These are phyloP conservation scores for Oophaga pumilio DNA, from an alignment of 2,113 vertebrate genomes.

Conservation along the genomic window DNA sequence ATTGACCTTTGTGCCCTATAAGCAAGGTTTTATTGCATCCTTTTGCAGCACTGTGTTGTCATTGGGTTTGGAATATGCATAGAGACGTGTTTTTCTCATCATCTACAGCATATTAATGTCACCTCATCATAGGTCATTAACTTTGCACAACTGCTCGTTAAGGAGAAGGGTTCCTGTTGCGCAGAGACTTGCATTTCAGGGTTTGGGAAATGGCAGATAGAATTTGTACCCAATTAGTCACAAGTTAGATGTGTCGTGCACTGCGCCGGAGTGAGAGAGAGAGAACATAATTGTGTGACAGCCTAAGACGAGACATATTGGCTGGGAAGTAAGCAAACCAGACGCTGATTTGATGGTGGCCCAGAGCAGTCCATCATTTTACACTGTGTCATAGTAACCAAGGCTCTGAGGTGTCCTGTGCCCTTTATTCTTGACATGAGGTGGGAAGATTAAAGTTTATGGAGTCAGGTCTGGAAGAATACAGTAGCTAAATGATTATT, in stretches of 20 bases:
- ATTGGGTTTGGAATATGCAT: conserved; percentile 16
- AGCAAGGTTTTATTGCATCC: background rate
- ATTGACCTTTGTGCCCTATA: conserved; percentile 35
- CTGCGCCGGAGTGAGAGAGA: background rate
- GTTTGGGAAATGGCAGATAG: conserved; percentile 43
- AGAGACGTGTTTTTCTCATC: conserved; percentile 16
- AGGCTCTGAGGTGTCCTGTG: background rate
- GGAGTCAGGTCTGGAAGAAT: background rate
- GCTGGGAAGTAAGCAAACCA: conserved; percentile 15
- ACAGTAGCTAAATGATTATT: conserved; percentile 9
- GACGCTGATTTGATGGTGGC: background rate
- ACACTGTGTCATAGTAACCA: conserved; percentile 19
- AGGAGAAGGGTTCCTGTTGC: conserved; percentile 14
- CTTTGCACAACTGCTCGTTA: conserved; percentile 43
- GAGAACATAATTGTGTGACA: conserved; percentile 52
- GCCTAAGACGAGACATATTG: conserved; percentile 35
- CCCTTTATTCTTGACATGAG: conserved; percentile 10
- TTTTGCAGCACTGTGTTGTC: background rate
- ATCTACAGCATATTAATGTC: conserved; percentile 46
- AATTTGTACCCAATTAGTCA: conserved; percentile 56
- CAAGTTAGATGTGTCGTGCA: conserved; percentile 40
- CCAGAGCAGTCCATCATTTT: background rate
- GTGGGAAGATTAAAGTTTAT: background rate
- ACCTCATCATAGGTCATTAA: conserved; percentile 53
- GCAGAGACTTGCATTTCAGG: conserved; percentile 45